Evolutionary conservation across 2,113 vertebrate genomes (phyloP), one percentile per base, ranked within the genome.

Genomic region (Camelus bactrianus): DNA sequence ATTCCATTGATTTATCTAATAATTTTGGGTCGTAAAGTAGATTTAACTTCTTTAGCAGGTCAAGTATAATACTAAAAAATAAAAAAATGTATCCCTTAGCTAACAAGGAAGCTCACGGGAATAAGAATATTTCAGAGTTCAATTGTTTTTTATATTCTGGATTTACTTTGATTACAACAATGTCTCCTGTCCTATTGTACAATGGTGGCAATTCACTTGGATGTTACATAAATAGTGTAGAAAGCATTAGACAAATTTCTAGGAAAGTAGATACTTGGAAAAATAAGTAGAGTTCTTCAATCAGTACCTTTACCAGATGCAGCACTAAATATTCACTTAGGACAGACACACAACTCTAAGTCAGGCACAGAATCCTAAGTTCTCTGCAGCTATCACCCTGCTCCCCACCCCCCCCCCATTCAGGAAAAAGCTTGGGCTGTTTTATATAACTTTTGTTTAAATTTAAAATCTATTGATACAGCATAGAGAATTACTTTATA

Each of bases 241-340:
- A 91, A 98, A 97, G 65, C 62, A 92, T 32, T 73, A 97, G 58
- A 93, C 38, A 95, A 64, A 97, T 95, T 97, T 98, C 86, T 91
- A 97, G 94, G 87, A 97, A 97, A 97, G 67, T 54, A 83, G 50
- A 86, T 91, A 50, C 52, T 98, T 94, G 64, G 0, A 94, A 26
- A 42, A 85, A 75, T 94, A 96, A 98, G 42, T 95, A 93, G 92
- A 97, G n/a, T 97, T 97, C 83, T 98, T 98, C 83, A 98, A 96
- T 97, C 96, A 98, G 93, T 93, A 96, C 70, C 93, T 98, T 95
- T 96, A 84, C 88, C 94, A 98, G 95, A 92, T 98, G 95, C 80
- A 96, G 35, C 93, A 94, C 75, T 97, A 94, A 98, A 98, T 97
- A 96, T 96, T 98, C 96, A 97, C 79, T 97, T 87, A 85, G 79